Base-by-base conservation (phyloP, 1,140 invertebrate genomes). In the Tenebrio molitor region DNA sequence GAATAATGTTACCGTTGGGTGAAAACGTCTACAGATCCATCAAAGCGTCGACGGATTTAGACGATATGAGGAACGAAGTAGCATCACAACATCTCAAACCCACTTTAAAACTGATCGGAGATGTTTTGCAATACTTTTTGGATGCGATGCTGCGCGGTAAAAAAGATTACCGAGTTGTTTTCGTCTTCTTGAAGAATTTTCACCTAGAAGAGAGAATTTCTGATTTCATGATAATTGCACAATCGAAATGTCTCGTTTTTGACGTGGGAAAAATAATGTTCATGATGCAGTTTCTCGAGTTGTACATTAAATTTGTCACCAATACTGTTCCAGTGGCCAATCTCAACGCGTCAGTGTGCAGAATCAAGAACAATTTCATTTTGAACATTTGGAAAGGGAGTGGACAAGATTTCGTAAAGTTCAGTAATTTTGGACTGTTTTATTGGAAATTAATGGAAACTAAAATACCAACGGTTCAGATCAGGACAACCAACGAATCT, bases 1-100 rank as follows among this genome's bases (percentile, higher is more conserved):
- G 46, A 1, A 34, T 77, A 7, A 53, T 75, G 5, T 12, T 46
- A 19, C 69, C 73, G 0, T 25, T 77, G 41, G 62, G 65, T 2
- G 67, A 14, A 71, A 46, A 46, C 8, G 8, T 58, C 33, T 68
- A 46, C 4, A 68, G 29, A 16, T 50, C 5, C 3, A 25, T 14
- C 82, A 86, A 16, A 80, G 88, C 71, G 83, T 87, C 58, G 83
- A 84, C 34, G 1, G 44, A n/a, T n/a, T n/a, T n/a, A 50, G 10
- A 5, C 19, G 34, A 39, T 33, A 25, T 84, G 74, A 85, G 88
- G n/a, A 84, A 84, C 16, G 85, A 87, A 76, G n/a, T n/a, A n/a
- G n/a, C n/a, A n/a, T n/a, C 77, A 84, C 41, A 82, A 86, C 81
- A 85, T 19, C 75, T 89, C 0, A 83, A 84, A 6, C 83, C 87